These are phyloP conservation scores for Drosophila colorata DNA, from an alignment of 2,888 invertebrate genomes.

Conservation along the genomic window DNA sequence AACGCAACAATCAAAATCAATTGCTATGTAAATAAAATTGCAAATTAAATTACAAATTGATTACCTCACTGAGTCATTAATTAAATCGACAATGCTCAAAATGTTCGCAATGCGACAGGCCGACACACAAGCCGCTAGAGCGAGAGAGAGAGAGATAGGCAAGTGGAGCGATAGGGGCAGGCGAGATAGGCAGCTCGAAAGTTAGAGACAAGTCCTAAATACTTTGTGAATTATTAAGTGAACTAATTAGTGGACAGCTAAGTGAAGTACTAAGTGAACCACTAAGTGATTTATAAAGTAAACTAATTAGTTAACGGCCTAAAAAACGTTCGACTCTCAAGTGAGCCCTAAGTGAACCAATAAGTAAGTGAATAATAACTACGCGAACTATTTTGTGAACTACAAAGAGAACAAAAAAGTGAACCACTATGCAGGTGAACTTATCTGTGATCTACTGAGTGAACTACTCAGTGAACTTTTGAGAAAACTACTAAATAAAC, in stretches of 20 bases:
- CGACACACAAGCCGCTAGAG: neutral
- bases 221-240: neutral
- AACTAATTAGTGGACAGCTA: neutral
- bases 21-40: constrained; percentile 81
- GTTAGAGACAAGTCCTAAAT: constrained; percentile 2
- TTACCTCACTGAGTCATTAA: constrained; percentile 82
- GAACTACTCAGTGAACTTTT: neutral
- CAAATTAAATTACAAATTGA: constrained; percentile 83
- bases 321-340: neutral
- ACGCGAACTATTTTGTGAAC: neutral
- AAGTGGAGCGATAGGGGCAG: too few species aligned
- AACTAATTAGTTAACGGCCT: neutral
- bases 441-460: too few species aligned
- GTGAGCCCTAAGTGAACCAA: constrained; percentile 4
- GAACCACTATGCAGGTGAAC: too few species aligned
- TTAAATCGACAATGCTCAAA: constrained; percentile 62
- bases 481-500: neutral
- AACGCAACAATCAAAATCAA: constrained; percentile 80
- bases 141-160: neutral
- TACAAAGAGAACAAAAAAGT: too few species aligned
- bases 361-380: neutral
- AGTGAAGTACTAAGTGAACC: constrained; percentile 5
- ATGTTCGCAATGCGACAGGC: constrained; percentile 16
- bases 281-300: neutral
- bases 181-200: neutral